Conservation (phyloP, 2,113 vertebrate genomes). For the Peromyscus californicus region DNA sequence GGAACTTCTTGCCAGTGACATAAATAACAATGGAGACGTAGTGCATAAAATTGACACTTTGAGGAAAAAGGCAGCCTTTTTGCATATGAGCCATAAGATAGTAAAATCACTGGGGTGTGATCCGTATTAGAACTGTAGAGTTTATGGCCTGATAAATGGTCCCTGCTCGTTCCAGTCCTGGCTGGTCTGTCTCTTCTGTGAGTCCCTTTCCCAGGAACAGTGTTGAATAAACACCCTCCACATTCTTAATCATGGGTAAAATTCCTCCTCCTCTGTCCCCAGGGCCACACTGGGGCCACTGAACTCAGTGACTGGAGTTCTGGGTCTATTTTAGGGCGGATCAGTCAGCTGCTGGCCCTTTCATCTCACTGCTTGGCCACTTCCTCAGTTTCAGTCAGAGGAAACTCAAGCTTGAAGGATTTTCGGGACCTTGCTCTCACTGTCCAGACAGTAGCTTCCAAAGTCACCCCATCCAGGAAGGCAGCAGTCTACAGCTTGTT, state of each 20-base stretch:
- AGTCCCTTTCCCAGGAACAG: conserved; percentile 32
- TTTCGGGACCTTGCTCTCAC: background rate
- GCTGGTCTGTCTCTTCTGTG: conserved; percentile 39
- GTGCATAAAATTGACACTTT: conserved; percentile 42
- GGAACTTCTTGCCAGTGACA: conserved; percentile 35
- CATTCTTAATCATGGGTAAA: background rate
- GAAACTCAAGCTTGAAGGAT: background rate
- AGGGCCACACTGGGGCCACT: conserved; percentile 33
- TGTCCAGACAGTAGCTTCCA: background rate
- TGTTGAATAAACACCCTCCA: background rate
- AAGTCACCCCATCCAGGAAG: background rate
- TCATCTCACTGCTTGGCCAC: background rate
- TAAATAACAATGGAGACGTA: conserved; percentile 32
- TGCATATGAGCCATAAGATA: conserved; percentile 45
- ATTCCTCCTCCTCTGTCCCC: background rate
- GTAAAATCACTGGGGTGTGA: conserved; percentile 60
- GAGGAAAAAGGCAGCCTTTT: conserved; percentile 51
- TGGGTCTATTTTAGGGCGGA: background rate
- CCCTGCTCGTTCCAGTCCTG: conserved; percentile 3
- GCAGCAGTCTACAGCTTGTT: background rate
- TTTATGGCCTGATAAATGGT: conserved; percentile 60
- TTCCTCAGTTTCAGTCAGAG: background rate
- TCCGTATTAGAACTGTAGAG: conserved; percentile 27
- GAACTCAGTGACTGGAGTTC: conserved; percentile 8
- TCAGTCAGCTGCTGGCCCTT: background rate